Percentiles rank a stretch among this genome's conserved stretches.
Evolutionary conservation across 2,888 invertebrate genomes (phyloP).

Genomic region (Oxytorus armatus): DNA sequence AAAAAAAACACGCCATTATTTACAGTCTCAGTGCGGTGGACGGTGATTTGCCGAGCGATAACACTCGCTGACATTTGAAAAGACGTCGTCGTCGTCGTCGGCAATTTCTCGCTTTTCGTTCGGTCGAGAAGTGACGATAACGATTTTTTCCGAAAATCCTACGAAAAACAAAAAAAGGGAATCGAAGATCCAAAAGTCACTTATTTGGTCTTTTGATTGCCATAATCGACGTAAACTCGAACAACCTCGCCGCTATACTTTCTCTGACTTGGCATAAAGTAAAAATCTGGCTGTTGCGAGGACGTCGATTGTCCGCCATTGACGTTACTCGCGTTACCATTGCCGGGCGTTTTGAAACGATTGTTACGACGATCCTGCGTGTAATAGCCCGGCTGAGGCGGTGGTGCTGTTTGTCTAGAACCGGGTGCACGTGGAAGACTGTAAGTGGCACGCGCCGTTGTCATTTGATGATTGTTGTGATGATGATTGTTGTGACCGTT

Average conservation of each 20-base stretch:
- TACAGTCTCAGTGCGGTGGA: constrained; percentile 36
- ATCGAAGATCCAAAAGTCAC: not conserved
- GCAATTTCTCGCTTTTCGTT: not conserved
- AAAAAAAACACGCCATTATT: constrained; percentile 44
- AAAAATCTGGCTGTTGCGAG: constrained; percentile 92
- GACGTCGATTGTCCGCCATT: constrained; percentile 69
- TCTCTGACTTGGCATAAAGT: constrained; percentile 97
- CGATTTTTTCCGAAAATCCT: constrained; percentile 8
- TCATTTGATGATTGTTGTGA: constrained; percentile 69
- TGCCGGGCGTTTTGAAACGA: constrained; percentile 74
- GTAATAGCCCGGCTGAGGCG: constrained; percentile 85
- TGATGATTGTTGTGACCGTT: constrained; percentile 85
- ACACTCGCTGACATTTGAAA: constrained; percentile 7
- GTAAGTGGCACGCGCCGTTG: constrained; percentile 88
- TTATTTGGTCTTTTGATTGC: constrained; percentile 88
- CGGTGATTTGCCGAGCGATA: constrained; percentile 26
- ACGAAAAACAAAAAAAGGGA: constrained; percentile 7
- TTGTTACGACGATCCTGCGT: constrained; percentile 86
- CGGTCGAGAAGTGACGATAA: not conserved
- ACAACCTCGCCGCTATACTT: constrained; percentile 97
- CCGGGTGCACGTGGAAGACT: constrained; percentile 90
- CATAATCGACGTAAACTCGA: constrained; percentile 93
- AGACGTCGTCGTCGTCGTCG: not conserved
- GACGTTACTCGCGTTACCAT: constrained; percentile 66
- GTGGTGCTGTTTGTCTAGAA: constrained; percentile 83